phyloP scores from a whole-genome alignment of 1,140 invertebrate genomes.

The Nixonia krombeini region DNA sequence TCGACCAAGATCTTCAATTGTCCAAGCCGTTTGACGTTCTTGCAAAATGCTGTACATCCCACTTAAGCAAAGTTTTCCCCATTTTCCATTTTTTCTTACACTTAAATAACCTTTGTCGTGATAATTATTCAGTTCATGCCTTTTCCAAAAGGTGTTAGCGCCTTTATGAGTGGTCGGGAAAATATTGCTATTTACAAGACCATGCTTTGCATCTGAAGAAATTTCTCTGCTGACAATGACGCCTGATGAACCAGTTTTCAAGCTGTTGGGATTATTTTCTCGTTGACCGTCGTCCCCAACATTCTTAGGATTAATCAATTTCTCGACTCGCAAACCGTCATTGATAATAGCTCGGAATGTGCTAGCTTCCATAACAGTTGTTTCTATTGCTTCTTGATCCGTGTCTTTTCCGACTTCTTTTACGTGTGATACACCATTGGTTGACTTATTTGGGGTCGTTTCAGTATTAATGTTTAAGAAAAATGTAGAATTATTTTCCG shows the following conservation, averaged over 20 bases:
- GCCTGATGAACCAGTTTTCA: constrained; percentile 7
- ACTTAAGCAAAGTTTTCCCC: constrained; percentile 81
- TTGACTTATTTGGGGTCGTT: neutral
- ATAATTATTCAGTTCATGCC: constrained; percentile 59
- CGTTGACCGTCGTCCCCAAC: neutral
- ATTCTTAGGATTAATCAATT: constrained; percentile 10
- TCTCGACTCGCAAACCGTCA: constrained; percentile 14
- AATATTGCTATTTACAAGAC: constrained; percentile 31
- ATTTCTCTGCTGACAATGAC: constrained; percentile 61
- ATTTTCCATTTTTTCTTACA: constrained; percentile 81
- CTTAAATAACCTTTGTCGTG: constrained; percentile 78
- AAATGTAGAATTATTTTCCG: constrained; percentile 27
- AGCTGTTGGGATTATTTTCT: neutral
- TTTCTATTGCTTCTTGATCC: constrained; percentile 54
- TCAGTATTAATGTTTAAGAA: neutral
- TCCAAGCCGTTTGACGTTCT: constrained; percentile 65
- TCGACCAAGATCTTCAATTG: constrained; percentile 80
- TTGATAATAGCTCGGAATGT: constrained; percentile 38
- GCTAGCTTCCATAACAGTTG: constrained; percentile 50
- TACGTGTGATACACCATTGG: neutral
- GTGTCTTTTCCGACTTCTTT: constrained; percentile 23
- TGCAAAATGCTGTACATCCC: constrained; percentile 49
- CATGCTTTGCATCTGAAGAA: constrained; percentile 48
- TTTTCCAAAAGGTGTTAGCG: constrained; percentile 18
- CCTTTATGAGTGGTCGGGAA: constrained; percentile 35